Base-by-base conservation (phyloP, 2,113 vertebrate genomes). In the Anolis sagrei region DNA sequence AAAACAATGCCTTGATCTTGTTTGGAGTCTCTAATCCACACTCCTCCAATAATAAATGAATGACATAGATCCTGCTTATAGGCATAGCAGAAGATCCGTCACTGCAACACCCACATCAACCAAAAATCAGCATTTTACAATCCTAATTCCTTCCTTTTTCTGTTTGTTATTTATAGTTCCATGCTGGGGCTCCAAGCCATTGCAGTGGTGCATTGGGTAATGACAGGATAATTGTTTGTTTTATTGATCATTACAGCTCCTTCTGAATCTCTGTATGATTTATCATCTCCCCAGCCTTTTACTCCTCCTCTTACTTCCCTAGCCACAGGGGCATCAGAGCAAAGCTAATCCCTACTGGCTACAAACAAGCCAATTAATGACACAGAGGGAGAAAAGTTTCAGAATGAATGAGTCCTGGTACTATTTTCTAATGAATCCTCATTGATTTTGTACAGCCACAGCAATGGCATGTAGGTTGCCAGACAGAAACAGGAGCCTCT, bases 171-270 rank as follows among this genome's bases (percentile, higher is more conserved):
- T 92, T 92, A 64, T 83, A 74, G 48, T 49, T 92, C 48, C 66
- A 27, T 48, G 23, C 74, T 81, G 81, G 83, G 48, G 79, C 87
- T 92, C 88, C 85, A 68, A 91, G 90, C 82, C 88, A 89, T 89
- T 86, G 14, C 81, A 81, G 90, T 86, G 91, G 87, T 62, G 51
- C 89, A 84, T 85, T 92, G 88, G 85, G 85, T 91, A 94, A 91
- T 90, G 94, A 95, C 90, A 92, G 91, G 90, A 93, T 94, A 95
- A 94, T 92, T 95, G 94, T 96, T 96, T 94, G 92, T 86, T 94
- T 95, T 94, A 95, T 95, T 93, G 94, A 95, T 95, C 90, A 81
- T 89, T 87, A 93, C 72, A 93, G 95, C 89, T 81, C 92, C 82
- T 91, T 93, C 91, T 87, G 88, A 61, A 91, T 90, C 88, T 88